Conservation (phyloP, 2,797 vertebrate genomes). For the Prunella strophiata region DNA sequence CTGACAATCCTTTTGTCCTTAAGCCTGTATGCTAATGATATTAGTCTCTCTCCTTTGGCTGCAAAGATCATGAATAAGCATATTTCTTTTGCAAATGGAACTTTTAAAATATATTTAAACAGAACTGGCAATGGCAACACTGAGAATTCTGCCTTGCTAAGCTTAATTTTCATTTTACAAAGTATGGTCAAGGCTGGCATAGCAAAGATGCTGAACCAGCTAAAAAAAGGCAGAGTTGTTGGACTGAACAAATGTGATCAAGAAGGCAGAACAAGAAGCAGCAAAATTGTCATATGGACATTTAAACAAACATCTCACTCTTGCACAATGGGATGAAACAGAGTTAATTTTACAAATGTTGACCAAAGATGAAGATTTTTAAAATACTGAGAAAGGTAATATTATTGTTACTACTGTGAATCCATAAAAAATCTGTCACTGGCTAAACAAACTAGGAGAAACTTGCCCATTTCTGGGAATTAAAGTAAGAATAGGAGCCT, state of each 20-base stretch:
- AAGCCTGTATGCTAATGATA: not conserved
- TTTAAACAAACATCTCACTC: not conserved
- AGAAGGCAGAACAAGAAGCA: not conserved
- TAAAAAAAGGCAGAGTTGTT: not conserved
- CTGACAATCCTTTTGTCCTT: not conserved
- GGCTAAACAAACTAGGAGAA: not conserved
- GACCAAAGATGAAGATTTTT: not conserved
- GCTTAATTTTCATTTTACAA: constrained; percentile 4
- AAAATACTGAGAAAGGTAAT: not conserved
- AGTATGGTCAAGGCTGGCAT: not conserved
- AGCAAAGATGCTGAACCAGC: not conserved
- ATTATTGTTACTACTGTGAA: not conserved
- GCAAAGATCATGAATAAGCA: not conserved
- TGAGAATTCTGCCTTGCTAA: not conserved
- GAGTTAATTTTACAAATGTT: not conserved
- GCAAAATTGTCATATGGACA: not conserved
- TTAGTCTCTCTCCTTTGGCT: constrained; percentile 1
- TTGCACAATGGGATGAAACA: not conserved
- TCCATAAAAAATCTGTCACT: not conserved
- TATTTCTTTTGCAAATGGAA: not conserved
- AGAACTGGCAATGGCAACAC: not conserved
- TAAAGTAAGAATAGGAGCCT: not conserved
- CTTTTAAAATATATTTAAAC: not conserved
- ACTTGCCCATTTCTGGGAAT: not conserved
- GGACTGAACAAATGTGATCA: not conserved